Base-by-base conservation (phyloP, 2,113 vertebrate genomes). In the Ranitomeya variabilis region DNA sequence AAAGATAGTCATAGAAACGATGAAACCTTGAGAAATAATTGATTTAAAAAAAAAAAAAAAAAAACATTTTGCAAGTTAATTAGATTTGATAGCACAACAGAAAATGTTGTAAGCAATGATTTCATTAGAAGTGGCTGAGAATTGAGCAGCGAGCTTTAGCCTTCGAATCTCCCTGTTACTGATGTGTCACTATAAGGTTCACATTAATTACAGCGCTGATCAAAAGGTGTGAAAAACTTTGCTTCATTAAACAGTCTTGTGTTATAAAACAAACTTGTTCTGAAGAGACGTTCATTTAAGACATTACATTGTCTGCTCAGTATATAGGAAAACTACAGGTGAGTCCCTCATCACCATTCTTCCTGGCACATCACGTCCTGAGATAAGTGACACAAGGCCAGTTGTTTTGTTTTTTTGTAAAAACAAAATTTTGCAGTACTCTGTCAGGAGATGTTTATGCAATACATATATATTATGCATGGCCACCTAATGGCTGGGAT, bases 91-190 rank as follows among this genome's bases (percentile, higher is more conserved):
- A 59, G n/a, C 59, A 67, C 73, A 84, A 84, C 59, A n/a, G 54
- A 84, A 83, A 69, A 67, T 37, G 52, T 54, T 66, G 81, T 78
- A 52, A 84, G 66, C 78, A 78, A 88, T 78, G n/a, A 77, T 78
- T 83, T 83, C 7, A 83, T 66, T 66, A 88, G 37, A 23, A 76
- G 59, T 60, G 57, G 57, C 3, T 66, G 71, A 73, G 62, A 66
- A 76, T 9, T 54, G 57, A 66, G 52, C n/a, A 71, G 67, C 15
- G n/a, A 45, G 23, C 55, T 81, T 81, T 18, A 21, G 37, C 52
- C 83, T 57, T 89, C 55, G 67, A 62, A 57, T 67, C 19, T 21
- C 62, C 45, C 67, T 21, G 67, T 76, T 66, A 84, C 45, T 45
- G 59, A 78, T 51, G 60, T 31, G 60, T 89, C 59, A 77, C 59